phyloP scores from a whole-genome alignment of 2,797 vertebrate species.

The Picus viridis region DNA sequence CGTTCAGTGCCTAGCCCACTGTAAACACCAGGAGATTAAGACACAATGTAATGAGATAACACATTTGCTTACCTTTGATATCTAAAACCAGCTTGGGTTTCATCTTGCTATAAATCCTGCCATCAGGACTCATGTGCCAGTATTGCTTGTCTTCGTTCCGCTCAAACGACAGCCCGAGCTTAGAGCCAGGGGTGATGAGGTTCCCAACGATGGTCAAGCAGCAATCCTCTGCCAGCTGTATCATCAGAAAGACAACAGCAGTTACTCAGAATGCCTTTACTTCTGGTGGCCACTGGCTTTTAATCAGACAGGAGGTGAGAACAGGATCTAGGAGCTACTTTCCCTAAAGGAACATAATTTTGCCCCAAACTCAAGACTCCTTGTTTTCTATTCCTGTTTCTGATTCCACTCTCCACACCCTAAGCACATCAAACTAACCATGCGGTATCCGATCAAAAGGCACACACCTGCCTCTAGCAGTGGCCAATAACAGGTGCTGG shows the following conservation, averaged over 20 bases:
- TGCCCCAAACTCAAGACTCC: not conserved
- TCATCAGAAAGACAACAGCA: not conserved
- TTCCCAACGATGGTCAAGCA: constrained; percentile 87
- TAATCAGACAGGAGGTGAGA: not conserved
- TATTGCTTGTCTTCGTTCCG: constrained; percentile 84
- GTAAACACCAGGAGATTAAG: constrained; percentile 45
- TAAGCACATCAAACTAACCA: not conserved
- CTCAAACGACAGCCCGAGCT: constrained; percentile 87
- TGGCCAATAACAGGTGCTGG: not conserved
- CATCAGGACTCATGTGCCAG: constrained; percentile 89
- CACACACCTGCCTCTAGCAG: not conserved
- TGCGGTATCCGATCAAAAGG: not conserved
- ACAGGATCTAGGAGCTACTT: not conserved
- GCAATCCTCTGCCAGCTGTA: constrained; percentile 91
- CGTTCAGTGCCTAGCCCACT: constrained; percentile 28
- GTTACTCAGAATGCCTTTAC: not conserved
- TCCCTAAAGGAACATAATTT: constrained; percentile 26
- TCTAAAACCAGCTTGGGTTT: constrained; percentile 91
- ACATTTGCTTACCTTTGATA: constrained; percentile 91
- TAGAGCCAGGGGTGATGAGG: constrained; percentile 88
- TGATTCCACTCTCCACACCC: not conserved
- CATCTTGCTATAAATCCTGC: constrained; percentile 87
- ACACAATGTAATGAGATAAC: constrained; percentile 43
- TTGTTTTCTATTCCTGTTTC: not conserved
- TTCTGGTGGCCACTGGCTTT: not conserved